Conservation (phyloP, 2,888 invertebrate species). For the Pediacus dermestoides region DNA sequence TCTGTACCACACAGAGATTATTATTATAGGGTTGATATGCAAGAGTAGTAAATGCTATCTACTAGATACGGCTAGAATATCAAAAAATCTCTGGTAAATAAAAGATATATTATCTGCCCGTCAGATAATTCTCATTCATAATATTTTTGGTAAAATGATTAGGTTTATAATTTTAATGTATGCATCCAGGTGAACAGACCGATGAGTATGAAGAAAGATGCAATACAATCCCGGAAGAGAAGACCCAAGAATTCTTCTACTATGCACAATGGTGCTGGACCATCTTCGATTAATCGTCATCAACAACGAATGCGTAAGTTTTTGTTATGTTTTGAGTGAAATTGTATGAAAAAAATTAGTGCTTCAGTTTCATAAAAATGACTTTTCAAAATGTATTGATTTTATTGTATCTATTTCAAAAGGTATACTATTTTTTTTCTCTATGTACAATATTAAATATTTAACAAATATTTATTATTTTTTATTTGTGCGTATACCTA, state of each 20-base stretch:
- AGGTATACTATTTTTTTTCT: too few relatives aligned
- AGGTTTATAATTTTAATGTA: neutral
- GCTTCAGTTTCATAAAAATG: too few relatives aligned
- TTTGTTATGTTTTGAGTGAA: too few relatives aligned
- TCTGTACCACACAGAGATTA: too few relatives aligned
- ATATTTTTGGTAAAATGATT: neutral
- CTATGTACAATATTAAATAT: too few relatives aligned
- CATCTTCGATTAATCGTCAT: conserved; percentile 17
- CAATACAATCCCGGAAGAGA: conserved; percentile 94
- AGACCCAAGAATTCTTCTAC: conserved; percentile 65
- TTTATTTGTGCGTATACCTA: too few relatives aligned
- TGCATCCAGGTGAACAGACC: conserved; percentile 82
- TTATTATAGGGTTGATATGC: conserved; percentile 13
- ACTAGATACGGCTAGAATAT: conserved; percentile 30
- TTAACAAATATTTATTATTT: too few relatives aligned
- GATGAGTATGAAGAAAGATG: conserved; percentile 97
- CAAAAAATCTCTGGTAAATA: conserved; percentile 42
- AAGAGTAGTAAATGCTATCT: conserved; percentile 31
- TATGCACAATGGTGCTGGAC: conserved; percentile 20
- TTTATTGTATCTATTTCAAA: too few relatives aligned
- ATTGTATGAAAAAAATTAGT: too few relatives aligned
- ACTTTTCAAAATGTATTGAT: too few relatives aligned
- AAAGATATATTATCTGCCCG: conserved; percentile 41
- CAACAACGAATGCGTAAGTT: conserved; percentile 28
- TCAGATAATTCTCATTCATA: too few relatives aligned